Evolutionary conservation across 2,113 vertebrate species (phyloP), one percentile per base, ranked within the genome.

Genomic region (Ochotona princeps): DNA sequence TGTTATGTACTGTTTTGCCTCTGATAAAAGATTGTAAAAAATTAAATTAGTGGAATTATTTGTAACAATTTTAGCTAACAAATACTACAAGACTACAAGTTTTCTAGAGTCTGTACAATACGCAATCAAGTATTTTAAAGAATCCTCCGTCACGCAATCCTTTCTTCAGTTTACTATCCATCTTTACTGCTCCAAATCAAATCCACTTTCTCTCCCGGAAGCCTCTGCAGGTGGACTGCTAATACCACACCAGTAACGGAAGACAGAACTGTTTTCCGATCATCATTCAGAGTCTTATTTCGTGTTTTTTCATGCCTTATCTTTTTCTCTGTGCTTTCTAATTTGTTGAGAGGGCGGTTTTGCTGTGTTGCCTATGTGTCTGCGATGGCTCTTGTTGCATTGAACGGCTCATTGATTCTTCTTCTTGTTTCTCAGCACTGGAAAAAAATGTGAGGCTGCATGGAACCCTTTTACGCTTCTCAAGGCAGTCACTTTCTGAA

Each of bases 171-270:
- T 10, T 65, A 49, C 44, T 72, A 54, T 61, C 61, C 92, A 47
- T 90, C n/a, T 89, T 86, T 93, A 76, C 54, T 83, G 82, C 54
- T 60, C 72, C 13, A 38, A 93, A 86, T 91, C 63, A 89, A 89
- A 83, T 87, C 15, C n/a, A 18, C 86, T 83, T 93, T 83, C 83
- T 95, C 18, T 67, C 54, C 60, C 60, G 38, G 84, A 91, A 82
- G 78, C 2, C 17, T 70, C 65, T 69, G 28, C 38, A 65, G 23
- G 38, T 84, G 81, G 49, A 74, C 83, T 49, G 8, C 44, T 78
- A 69, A 89, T 61, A 63, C 61, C 25, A 63, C 84, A 21, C 14
- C 11, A 54, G 57, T 32, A 47, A 60, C 44, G 7, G 54, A 61
- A 92, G 60, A 83, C 44, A 75, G 74, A 61, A 25, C 73, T 60